Conservation (phyloP, 2,888 invertebrate species). For the Myopa tessellatipennis region DNA sequence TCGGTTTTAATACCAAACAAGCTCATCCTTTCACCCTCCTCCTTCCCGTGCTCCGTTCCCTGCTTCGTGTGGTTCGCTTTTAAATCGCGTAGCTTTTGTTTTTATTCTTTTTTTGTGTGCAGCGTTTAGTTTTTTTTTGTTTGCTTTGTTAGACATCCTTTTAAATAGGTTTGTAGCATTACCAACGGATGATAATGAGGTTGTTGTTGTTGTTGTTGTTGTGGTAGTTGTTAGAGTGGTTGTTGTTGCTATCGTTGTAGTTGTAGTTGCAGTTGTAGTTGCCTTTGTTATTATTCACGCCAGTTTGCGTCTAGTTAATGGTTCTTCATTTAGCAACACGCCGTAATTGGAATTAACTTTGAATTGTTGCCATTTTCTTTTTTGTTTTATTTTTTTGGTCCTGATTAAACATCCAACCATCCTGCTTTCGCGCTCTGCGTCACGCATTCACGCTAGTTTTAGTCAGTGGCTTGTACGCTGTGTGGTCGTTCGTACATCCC, state of each 20-base stretch:
- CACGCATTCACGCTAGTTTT: constrained; percentile 10
- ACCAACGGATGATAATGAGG: not conserved
- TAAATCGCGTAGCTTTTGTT: not conserved
- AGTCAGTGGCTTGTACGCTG: not conserved
- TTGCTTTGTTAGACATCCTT: not conserved
- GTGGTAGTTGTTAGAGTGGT: not conserved
- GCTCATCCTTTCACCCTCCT: too few relatives aligned
- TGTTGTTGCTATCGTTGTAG: constrained; percentile 25
- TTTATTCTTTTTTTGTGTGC: not conserved
- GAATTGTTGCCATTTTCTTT: not conserved
- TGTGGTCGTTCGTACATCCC: not conserved
- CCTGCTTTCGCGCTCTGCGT: constrained; percentile 5
- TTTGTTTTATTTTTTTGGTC: not conserved
- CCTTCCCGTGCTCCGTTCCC: not conserved
- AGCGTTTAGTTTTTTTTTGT: not conserved
- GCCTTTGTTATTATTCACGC: constrained; percentile 26
- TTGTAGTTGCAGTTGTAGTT: constrained; percentile 26
- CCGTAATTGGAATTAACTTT: constrained; percentile 43
- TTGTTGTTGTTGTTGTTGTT: constrained; percentile 13
- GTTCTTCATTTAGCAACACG: constrained; percentile 48
- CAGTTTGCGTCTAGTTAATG: constrained; percentile 47
- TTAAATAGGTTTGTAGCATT: not conserved
- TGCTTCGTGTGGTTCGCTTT: not conserved
- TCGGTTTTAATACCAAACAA: constrained; percentile 35
- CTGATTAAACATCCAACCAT: not conserved